Base-by-base conservation (phyloP, 2,888 invertebrate genomes). In the Zonitis immaculata region DNA sequence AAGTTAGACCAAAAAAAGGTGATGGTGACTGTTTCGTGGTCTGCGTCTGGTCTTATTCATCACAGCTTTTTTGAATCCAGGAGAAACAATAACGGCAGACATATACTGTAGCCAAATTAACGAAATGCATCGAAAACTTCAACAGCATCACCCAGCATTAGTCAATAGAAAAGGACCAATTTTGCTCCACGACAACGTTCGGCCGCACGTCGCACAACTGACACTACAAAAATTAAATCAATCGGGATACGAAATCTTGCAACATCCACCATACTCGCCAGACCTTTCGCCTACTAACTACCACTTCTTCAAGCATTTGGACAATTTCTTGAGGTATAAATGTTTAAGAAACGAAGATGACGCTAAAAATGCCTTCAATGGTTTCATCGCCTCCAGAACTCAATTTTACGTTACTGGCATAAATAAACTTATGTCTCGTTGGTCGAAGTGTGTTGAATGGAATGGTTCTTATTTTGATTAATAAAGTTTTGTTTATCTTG, bases 61-160 rank as follows among this genome's bases (percentile, higher is more conserved):
- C 30, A 30, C 11, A 30, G 12, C 30, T n/a, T 30, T 30, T n/a
- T 30, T 11, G n/a, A n/a, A 30, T 12, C n/a, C 2, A n/a, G 30
- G 49, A 27, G 26, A 51, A 43, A 53, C 58, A 25, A 58, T 61
- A 47, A 61, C 52, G 32, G 51, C 45, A 26, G 49, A 52, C 18
- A 57, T 54, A 44, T 60, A 60, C 46, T 61, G 54, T 35, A 32
- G 54, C 14, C 42, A 61, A 47, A 56, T 60, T 39, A 58, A 58
- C 47, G 52, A 58, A 52, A 60, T 60, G 57, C 54, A 60, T 45
- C 14, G 3, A 44, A 56, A 59, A 48, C 47, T 52, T 39, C 39
- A 35, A 47, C 44, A 39, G 35, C 27, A 51, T 30, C 20, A 25
- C 9, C 52, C 52, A 32, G 42, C 44, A 45, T 49, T 59, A 50